Base-by-base conservation (phyloP, 2,797 vertebrate species). In the Dipus sagitta region DNA sequence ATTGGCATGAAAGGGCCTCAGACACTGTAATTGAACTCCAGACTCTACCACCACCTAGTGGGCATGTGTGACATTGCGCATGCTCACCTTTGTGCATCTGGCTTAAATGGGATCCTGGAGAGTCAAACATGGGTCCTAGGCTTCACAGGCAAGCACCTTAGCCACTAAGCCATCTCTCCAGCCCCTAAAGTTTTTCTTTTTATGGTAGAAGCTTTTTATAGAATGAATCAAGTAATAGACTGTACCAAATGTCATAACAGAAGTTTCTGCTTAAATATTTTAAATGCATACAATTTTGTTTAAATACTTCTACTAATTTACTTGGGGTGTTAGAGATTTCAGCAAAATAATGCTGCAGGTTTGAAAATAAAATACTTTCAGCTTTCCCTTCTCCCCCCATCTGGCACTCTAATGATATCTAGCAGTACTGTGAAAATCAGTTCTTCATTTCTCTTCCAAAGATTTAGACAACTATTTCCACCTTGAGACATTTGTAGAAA, bases 381-480 rank as follows among this genome's bases (percentile, higher is more conserved):
- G 91, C 21, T 6, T 47, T 86, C 52, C 88, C 82, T 38, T 38
- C 38, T 38, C 75, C 20, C 26, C 32, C 67, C 72, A 86, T 64
- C 91, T 91, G 62, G 20, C 94, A 21, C 32, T 88, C 5, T 89
- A 30, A 20, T 91, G 83, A 95, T 34, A 94, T 93, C 68, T 34
- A 52, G 86, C 91, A 86, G 90, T 58, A 91, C 65, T 74, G 15
- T 64, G 76, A 86, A 58, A 88, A 83, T 70, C 34, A 77, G 47
- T 84, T 52, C 32, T 91, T 84, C 71, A 58, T 68, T 83, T 92
- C 62, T 93, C 95, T 78, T 81, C 70, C 78, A 84, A 90, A 93
- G 85, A 96, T 97, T 95, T 96, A 96, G 32, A 97, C 93, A 97
- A 96, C 96, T 0, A 26, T 92, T 96, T 97, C 94, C 94, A 96